Evolutionary conservation across 2,113 vertebrate genomes (phyloP).

Genomic region (Tringa solitaria): DNA sequence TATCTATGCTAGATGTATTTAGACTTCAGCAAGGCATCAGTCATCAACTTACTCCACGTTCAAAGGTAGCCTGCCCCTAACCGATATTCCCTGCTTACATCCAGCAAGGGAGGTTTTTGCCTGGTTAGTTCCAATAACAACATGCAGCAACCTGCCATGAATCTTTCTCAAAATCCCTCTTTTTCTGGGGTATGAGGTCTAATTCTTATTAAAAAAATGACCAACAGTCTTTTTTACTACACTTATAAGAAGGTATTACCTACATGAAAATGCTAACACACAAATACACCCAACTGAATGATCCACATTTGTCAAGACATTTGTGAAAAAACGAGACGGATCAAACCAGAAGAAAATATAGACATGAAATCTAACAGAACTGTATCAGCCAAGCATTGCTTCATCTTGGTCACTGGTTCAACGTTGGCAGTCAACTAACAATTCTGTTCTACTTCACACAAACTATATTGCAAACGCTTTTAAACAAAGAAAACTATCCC

Average conservation of each 20-base stretch:
- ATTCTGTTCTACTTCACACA: background rate
- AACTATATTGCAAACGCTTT: background rate
- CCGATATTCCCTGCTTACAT: rapidly evolving
- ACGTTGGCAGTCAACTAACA: background rate
- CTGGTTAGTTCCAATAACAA: background rate
- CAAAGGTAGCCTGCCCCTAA: background rate
- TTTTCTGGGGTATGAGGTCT: rapidly evolving
- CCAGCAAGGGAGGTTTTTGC: background rate
- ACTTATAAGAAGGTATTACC: background rate
- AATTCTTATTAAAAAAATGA: background rate
- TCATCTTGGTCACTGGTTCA: background rate
- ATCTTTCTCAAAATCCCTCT: background rate
- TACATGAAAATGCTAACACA: background rate
- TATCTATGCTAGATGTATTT: background rate
- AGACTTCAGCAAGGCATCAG: background rate
- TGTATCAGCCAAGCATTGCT: background rate
- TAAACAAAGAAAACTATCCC: background rate
- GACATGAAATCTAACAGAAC: background rate
- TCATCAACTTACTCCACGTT: background rate
- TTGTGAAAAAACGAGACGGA: background rate
- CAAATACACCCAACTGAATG: background rate
- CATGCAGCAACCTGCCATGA: background rate
- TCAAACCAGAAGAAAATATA: background rate
- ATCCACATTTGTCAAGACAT: rapidly evolving
- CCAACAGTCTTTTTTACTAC: background rate